Percentiles rank a stretch among this genome's conserved stretches.
phyloP scores from a whole-genome alignment of 2,113 vertebrate genomes.

The Pachyramphus minor region DNA sequence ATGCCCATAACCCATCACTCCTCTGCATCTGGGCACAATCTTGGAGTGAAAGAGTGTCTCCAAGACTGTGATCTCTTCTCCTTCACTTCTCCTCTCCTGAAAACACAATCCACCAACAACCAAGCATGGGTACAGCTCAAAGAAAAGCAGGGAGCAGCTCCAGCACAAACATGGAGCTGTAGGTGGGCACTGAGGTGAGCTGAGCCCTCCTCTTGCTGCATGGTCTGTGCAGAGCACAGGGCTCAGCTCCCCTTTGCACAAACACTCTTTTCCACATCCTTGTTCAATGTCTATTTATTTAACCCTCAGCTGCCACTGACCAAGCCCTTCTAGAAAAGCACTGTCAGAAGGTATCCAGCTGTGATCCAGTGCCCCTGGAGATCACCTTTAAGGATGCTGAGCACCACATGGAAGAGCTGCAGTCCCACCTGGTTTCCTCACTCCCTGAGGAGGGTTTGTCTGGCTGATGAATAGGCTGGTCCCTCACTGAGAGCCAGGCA shows the following conservation, averaged over 20 bases:
- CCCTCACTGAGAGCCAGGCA: background rate
- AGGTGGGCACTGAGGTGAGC: background rate
- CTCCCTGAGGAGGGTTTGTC: background rate
- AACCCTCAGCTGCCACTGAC: background rate
- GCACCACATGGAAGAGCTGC: background rate
- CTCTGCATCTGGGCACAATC: background rate
- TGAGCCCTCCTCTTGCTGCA: background rate
- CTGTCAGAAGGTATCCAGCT: background rate
- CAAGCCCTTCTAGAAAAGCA: background rate
- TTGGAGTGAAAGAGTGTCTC: background rate
- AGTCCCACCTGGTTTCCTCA: background rate
- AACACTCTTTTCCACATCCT: background rate
- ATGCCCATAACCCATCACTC: background rate
- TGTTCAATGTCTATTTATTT: background rate
- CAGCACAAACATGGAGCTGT: background rate
- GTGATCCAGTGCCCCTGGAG: background rate
- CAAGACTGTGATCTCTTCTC: background rate
- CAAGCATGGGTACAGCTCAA: accelerated
- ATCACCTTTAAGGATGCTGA: background rate
- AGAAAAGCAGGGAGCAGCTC: background rate
- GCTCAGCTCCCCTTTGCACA: background rate
- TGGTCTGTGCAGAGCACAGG: background rate
- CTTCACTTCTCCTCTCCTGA: background rate
- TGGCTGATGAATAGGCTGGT: background rate
- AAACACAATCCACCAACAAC: background rate